A percentile compares a stretch with the other conserved stretches of the same genome.
Conservation (phyloP, 2,888 invertebrate genomes). For the Tenodera sinensis region DNA sequence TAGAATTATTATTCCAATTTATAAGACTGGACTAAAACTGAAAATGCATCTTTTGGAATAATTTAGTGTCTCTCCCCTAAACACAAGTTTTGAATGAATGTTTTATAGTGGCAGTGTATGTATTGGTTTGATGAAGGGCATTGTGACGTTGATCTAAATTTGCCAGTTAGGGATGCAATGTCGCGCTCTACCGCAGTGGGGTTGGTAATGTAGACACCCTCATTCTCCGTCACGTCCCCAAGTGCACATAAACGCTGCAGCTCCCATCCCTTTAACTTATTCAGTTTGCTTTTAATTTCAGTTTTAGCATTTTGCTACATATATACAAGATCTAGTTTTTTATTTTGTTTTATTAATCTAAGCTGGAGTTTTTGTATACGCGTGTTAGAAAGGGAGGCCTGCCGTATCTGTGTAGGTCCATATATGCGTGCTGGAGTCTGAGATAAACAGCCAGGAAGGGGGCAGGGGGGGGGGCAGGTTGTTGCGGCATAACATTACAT, state of each 20-base stretch:
- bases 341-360: not conserved
- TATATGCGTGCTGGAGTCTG: not conserved
- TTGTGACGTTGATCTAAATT: not conserved
- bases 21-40: no score
- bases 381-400: not conserved
- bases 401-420: not conserved
- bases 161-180: not conserved
- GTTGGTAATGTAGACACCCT: not conserved
- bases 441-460: not conserved
- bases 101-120: no score
- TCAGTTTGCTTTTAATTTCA: constrained; percentile 28
- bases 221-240: not conserved
- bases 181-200: not conserved
- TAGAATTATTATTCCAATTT: no score
- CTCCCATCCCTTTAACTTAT: constrained; percentile 2
- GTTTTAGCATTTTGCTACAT: constrained; percentile 15
- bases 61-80: no score
- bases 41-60: no score
- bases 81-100: no score
- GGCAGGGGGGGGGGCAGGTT: no score
- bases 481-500: constrained; percentile 4
- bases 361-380: not conserved
- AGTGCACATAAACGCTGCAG: not conserved
- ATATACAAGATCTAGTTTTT: not conserved
- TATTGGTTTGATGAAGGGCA: no score